Percentiles rank a stretch among this genome's conserved stretches.
Evolutionary conservation across 2,888 invertebrate species (phyloP).

Genomic region (Digitonthophagus gazella): DNA sequence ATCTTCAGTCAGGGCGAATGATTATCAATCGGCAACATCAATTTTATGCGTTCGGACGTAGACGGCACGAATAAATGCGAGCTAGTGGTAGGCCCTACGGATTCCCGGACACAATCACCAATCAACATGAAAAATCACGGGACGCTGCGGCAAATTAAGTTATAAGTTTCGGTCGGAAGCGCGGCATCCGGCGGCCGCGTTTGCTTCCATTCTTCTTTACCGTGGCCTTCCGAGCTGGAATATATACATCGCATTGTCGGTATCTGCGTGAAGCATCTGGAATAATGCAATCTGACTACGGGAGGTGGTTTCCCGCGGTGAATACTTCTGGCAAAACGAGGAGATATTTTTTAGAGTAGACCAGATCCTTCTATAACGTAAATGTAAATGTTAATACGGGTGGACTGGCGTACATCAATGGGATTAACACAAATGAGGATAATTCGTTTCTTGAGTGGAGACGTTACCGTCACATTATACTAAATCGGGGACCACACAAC

Average conservation of each 20-base stretch:
- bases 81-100: too few species aligned
- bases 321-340: background rate
- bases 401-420: background rate
- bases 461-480: background rate
- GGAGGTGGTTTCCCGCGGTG: background rate
- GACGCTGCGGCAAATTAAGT: constrained; percentile 1
- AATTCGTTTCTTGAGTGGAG: background rate
- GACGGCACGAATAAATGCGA: background rate
- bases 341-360: too few species aligned
- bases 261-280: constrained; percentile 2
- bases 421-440: background rate
- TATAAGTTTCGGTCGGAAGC: constrained; percentile 10
- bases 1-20: background rate
- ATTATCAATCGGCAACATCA: constrained; percentile 8
- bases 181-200: background rate
- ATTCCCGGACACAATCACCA: constrained; percentile 4
- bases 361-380: too few species aligned
- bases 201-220: too few species aligned
- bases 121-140: constrained; percentile 14
- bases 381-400: too few species aligned
- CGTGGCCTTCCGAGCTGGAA: background rate
- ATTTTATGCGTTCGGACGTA: constrained; percentile 1
- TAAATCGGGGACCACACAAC: constrained; percentile 9
- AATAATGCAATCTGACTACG: constrained; percentile 6
- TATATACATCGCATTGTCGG: constrained; percentile 4